Percentiles rank a stretch among this genome's conserved stretches.
phyloP scores from a whole-genome alignment of 2,888 invertebrate species.

The Adela reaumurella region DNA sequence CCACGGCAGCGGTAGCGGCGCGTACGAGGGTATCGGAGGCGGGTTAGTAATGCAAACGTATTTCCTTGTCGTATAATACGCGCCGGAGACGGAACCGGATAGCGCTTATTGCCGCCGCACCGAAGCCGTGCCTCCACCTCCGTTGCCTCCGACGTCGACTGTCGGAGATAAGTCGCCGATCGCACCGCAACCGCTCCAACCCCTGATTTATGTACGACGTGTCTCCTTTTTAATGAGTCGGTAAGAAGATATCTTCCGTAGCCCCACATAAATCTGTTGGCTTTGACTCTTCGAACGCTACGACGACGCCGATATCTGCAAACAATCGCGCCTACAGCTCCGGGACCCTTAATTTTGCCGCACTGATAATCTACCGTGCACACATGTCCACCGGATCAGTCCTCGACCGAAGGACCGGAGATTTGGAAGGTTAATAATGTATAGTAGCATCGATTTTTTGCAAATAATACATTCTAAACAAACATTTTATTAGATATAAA shows the following conservation, averaged over 20 bases:
- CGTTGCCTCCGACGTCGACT: too few relatives aligned
- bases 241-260: slow-evolving; percentile 53
- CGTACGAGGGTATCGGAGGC: neutral
- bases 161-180: too few relatives aligned
- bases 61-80: neutral
- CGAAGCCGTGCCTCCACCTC: slow-evolving; percentile 27
- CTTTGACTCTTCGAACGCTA: slow-evolving; percentile 45
- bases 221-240: slow-evolving; percentile 56
- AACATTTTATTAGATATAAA: too few relatives aligned
- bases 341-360: slow-evolving; percentile 47
- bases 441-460: too few relatives aligned
- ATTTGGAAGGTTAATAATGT: slow-evolving; percentile 3
- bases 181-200: slow-evolving; percentile 19
- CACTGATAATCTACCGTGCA: slow-evolving; percentile 36
- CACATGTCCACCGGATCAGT: too few relatives aligned
- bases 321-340: slow-evolving; percentile 45
- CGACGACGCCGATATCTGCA: slow-evolving; percentile 48
- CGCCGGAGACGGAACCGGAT: slow-evolving; percentile 46
- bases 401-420: too few relatives aligned
- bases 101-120: slow-evolving; percentile 50
- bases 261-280: slow-evolving; percentile 47
- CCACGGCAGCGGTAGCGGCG: slow-evolving; percentile 9
- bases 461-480: too few relatives aligned
- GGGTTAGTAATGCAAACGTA: neutral
- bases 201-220: slow-evolving; percentile 54